Conservation (phyloP, 2,113 vertebrate species). For the Terrapene triunguis region DNA sequence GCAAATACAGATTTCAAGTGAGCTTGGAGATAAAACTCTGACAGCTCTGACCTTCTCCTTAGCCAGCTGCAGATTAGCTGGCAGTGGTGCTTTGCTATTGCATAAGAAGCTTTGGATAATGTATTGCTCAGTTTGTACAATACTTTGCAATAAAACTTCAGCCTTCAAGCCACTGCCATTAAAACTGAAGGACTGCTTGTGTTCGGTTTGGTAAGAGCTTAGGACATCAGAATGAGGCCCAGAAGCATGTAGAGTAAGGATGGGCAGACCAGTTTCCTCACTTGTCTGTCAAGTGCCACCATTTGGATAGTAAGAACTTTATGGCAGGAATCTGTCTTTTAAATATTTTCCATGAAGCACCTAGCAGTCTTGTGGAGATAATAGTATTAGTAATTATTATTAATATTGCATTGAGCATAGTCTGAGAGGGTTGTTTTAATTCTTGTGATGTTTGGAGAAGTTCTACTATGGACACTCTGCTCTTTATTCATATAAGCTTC, state of each 20-base stretch:
- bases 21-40: slow-evolving; percentile 27
- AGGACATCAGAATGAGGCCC: background rate
- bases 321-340: background rate
- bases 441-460: background rate
- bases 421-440: background rate
- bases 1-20: slow-evolving; percentile 2
- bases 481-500: background rate
- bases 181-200: background rate
- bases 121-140: slow-evolving; percentile 6
- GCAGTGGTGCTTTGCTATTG: background rate
- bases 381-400: background rate
- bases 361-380: background rate
- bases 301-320: background rate
- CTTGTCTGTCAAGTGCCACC: background rate
- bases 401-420: background rate
- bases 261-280: background rate
- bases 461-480: background rate
- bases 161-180: background rate
- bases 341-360: background rate
- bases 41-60: background rate
- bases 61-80: background rate
- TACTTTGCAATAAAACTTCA: background rate
- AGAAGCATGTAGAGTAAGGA: background rate
- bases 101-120: slow-evolving; percentile 15
- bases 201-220: background rate